Evolutionary conservation across 2,888 invertebrate species (phyloP).

Genomic region (Heliconius charithonia): DNA sequence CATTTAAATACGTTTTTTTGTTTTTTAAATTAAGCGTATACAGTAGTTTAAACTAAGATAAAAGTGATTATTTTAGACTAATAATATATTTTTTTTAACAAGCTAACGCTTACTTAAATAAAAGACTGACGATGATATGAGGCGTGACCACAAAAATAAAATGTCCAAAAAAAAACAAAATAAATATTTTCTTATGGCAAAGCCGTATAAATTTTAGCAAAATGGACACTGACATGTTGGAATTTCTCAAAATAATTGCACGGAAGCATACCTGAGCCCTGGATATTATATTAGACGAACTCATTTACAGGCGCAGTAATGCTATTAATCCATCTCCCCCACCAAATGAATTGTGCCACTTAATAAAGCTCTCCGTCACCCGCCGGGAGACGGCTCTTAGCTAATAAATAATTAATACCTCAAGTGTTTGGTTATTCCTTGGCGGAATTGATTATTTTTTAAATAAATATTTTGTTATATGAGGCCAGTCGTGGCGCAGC

Average conservation of each 20-base stretch:
- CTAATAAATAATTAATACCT: constrained; percentile 56
- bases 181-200: not conserved
- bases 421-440: constrained; percentile 40
- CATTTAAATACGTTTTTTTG: not conserved
- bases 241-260: constrained; percentile 30
- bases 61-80: not conserved
- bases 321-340: constrained; percentile 61
- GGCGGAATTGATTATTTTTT: constrained; percentile 6
- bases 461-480: constrained; percentile 5
- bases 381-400: constrained; percentile 50
- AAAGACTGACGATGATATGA: not conserved
- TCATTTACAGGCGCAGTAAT: constrained; percentile 57
- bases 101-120: too few species aligned
- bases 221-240: constrained; percentile 11
- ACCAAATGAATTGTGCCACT: constrained; percentile 63
- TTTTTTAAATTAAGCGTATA: not conserved
- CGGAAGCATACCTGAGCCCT: constrained; percentile 38
- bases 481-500: too few species aligned
- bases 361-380: constrained; percentile 63
- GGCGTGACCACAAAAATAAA: not conserved
- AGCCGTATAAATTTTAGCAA: not conserved
- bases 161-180: not conserved
- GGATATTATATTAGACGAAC: constrained; percentile 45
- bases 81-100: not conserved
- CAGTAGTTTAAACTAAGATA: not conserved